A percentile compares a stretch with the other conserved stretches of the same genome.
Conservation (phyloP, 2,113 vertebrate species). For the Pongo abelii region DNA sequence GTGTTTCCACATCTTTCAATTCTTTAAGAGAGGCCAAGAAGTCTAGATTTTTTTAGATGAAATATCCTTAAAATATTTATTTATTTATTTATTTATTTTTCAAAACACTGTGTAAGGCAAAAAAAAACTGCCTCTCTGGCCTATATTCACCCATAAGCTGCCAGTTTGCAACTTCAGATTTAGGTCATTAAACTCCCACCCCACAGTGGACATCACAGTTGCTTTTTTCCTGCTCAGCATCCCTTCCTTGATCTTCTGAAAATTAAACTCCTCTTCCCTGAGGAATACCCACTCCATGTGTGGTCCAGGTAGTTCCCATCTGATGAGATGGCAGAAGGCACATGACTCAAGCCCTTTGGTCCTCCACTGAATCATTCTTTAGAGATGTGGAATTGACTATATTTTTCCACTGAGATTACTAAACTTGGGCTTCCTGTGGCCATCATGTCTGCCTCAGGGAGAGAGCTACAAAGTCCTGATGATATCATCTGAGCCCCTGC, state of each 20-base stretch:
- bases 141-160: background rate
- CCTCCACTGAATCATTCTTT: background rate
- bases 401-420: background rate
- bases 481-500: background rate
- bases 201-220: background rate
- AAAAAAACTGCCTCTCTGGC: background rate
- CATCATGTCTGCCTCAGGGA: background rate
- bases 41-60: background rate
- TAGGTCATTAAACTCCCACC: background rate
- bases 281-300: background rate
- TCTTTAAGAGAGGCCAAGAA: constrained; percentile 29
- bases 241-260: background rate
- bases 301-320: background rate
- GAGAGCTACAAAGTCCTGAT: background rate
- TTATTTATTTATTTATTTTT: background rate
- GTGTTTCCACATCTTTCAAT: background rate
- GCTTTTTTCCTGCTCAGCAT: background rate
- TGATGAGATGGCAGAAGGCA: background rate
- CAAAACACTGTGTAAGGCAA: background rate
- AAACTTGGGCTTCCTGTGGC: background rate
- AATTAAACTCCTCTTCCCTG: background rate
- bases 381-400: background rate
- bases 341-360: background rate
- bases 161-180: background rate
- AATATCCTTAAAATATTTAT: constrained; percentile 1